Base-by-base conservation (phyloP, 2,113 vertebrate genomes). In the Microcebus ravelobensis region DNA sequence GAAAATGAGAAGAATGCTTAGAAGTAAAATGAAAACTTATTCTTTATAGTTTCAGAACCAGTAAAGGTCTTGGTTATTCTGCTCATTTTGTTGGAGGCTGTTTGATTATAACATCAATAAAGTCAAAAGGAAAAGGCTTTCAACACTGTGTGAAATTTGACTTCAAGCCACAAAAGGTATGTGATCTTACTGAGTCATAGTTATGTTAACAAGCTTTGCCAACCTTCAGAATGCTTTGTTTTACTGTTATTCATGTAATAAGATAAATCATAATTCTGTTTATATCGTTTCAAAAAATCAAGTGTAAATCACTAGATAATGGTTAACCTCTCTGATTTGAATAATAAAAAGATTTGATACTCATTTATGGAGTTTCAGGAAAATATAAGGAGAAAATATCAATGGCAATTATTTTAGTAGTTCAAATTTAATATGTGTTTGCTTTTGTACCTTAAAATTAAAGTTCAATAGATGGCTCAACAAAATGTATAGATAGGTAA, bases 131-230 rank as follows among this genome's bases (percentile, higher is more conserved):
- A 96, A 99, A 99, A 99, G 99, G 99, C 93, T 99, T 99, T 98
- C 99, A 99, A 98, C 99, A 99, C 87, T 99, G 99, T 98, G 99
- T 99, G 93, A 99, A 99, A 98, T 99, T 99, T 91, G 99, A 99
- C 99, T 99, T 99, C 98, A 99, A 99, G 96, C 99, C 99, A 45
- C 99, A 99, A 97, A 99, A 99, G 99, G 99, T 99, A 98, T 95
- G 67, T 80, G 94, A 96, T 98, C 76, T 98, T 97, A 65, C 13
- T 36, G 13, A 96, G 12, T 68, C 7, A 4, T 70, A 82, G 12
- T 89, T 93, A 65, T 13, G 36, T 70, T 77, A 73, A 29, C 52
- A 77, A 89, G 52, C 31, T 95, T 3, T 57, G 5, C 21, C 50
- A 29, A 21, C 31, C 31, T 94, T 89, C 50, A 70, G 6, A 79